Evolutionary conservation across 2,888 invertebrate species (phyloP), one percentile per base, ranked within the genome.

Genomic region (Ichneumoninae sp.): DNA sequence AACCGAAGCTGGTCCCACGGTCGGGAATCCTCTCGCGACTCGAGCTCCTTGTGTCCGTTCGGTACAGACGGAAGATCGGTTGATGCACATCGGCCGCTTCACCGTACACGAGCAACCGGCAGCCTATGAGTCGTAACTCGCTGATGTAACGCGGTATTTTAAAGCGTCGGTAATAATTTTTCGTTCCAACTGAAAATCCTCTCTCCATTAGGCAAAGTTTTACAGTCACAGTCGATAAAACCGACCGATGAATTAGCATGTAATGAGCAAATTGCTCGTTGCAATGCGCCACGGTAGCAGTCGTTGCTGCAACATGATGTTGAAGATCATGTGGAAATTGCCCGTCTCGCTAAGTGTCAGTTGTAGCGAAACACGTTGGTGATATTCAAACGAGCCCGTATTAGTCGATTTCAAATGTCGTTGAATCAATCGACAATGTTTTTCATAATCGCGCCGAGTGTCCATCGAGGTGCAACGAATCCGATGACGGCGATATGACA

Each of bases 1-100:
- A 44, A 91, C 91, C 86, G 75, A 82, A 82, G 82, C 72, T 68
- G 68, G 69, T 85, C 81, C 82, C 84, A 84, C 84, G 84, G 65
- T 84, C 71, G 50, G 44, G 36, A 81, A 65, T 78, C 65, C 77
- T 74, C 70, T 66, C 47, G 66, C 40, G 22, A 79, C 81, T 84
- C 70, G 77, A 6, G 60, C 33, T 81, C 75, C 74, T 81, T 83
- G 36, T 72, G 40, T 70, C 74, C 26, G 13, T 36, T 40, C 22
- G 26, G 6, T 30, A 4, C 40, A 36, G 62, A n/a, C 36, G 8
- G 30, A 22, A 13, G n/a, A 66, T 19, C 19, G 7, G 26, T 50
- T 68, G 22, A 50, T 16, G 33, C 30, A 30, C 6, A 33, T 62
- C 30, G 30, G 30, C 30, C 30, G 13, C 16, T 33, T 62, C 60